Evolutionary conservation across 2,113 vertebrate genomes (phyloP).

Genomic region (Odocoileus hemionus): DNA sequence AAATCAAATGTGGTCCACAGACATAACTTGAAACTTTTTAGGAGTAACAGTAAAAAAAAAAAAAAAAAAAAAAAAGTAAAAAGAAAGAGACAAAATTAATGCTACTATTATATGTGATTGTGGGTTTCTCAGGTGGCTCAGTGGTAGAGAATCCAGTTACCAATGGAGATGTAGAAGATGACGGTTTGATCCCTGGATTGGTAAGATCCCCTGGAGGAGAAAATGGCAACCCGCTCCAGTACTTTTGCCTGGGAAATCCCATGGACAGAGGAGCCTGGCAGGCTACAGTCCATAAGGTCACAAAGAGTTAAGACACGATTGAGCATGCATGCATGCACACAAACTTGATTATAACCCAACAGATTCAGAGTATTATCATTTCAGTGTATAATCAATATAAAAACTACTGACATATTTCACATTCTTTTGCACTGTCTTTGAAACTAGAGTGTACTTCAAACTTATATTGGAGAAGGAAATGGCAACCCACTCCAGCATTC

Average conservation of each 20-base stretch:
- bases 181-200: not conserved
- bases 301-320: not conserved
- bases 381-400: not conserved
- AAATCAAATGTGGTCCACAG: not conserved
- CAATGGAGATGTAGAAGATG: not conserved
- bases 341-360: not conserved
- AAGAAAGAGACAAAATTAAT: not conserved
- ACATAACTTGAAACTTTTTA: not conserved
- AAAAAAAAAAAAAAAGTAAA: not conserved
- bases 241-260: not conserved
- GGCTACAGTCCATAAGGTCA: not conserved
- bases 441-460: not conserved
- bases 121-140: not conserved
- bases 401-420: not conserved
- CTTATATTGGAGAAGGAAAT: not conserved
- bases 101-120: not conserved
- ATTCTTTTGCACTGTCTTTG: not conserved
- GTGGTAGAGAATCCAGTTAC: not conserved
- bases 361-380: not conserved
- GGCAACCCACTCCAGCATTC: too few relatives aligned
- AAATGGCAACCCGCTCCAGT: not conserved
- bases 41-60: not conserved
- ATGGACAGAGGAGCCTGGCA: not conserved
- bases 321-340: fast-evolving
- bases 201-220: not conserved